Evolutionary conservation across 2,888 invertebrate genomes (phyloP).

Genomic region (Beris chalybata): DNA sequence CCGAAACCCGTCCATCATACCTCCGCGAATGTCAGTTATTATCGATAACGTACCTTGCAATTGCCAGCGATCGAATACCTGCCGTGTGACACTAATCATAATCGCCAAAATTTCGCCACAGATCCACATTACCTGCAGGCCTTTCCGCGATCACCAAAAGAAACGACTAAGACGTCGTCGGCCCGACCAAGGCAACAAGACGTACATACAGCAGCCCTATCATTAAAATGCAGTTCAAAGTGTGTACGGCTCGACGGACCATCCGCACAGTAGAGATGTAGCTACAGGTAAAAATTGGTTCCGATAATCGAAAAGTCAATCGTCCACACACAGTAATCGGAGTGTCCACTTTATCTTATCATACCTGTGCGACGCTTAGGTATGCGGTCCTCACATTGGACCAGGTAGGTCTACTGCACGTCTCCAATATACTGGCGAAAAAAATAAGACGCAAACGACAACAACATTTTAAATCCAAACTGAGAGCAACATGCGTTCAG

Average conservation of each 20-base stretch:
- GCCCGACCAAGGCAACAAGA: neutral
- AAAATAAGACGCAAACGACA: conserved; percentile 1
- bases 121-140: conserved; percentile 2
- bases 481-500: neutral
- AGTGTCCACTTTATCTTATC: conserved; percentile 19
- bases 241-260: neutral
- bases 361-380: conserved; percentile 24
- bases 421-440: neutral
- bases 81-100: conserved; percentile 38
- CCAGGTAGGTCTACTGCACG: neutral
- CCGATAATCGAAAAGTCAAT: conserved; percentile 12
- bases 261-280: neutral
- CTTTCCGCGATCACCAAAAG: neutral
- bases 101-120: conserved; percentile 33
- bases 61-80: conserved; percentile 21
- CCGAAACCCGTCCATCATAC: conserved; percentile 22
- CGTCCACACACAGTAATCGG: conserved; percentile 7
- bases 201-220: conserved; percentile 14
- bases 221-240: conserved; percentile 28
- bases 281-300: conserved; percentile 9
- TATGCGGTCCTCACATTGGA: conserved; percentile 5
- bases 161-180: neutral
- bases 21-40: conserved; percentile 25
- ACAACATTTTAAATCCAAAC: conserved; percentile 20
- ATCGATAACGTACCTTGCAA: conserved; percentile 23